These are phyloP conservation scores for Acanthosepion pharaonis DNA, from an alignment of 2,888 invertebrate genomes.

Conservation along the genomic window DNA sequence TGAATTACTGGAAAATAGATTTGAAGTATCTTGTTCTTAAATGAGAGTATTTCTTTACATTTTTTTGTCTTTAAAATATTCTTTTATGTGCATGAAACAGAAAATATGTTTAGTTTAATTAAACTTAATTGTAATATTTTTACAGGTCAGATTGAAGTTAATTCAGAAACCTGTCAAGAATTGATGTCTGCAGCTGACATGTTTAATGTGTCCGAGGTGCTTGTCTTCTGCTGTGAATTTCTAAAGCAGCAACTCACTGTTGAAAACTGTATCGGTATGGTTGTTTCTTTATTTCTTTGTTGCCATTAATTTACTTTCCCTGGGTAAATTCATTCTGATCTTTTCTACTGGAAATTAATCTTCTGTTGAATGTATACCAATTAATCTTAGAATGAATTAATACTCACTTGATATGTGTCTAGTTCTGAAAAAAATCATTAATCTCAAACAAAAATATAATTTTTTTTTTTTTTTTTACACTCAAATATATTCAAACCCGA, in stretches of 20 bases:
- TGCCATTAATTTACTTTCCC: too few species aligned
- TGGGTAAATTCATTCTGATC: background rate
- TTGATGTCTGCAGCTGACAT: slow-evolving; percentile 92
- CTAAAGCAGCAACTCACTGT: slow-evolving; percentile 88
- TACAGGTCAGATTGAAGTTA: slow-evolving; percentile 69
- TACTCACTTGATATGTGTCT: too few species aligned
- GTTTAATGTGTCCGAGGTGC: slow-evolving; percentile 88
- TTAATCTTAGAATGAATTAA: too few species aligned
- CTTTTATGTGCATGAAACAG: too few species aligned
- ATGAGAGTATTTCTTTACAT: background rate
- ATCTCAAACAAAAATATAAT: too few species aligned
- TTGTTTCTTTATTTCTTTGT: slow-evolving; percentile 63
- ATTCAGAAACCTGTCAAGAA: slow-evolving; percentile 88
- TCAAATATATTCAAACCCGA: too few species aligned
- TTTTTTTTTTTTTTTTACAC: too few species aligned
- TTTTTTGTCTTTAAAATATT: background rate
- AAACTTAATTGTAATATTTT: background rate
- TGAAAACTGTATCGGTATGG: slow-evolving; percentile 89
- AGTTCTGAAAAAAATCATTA: too few species aligned
- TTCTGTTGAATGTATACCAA: too few species aligned
- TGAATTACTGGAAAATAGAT: too few species aligned
- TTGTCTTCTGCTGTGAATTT: slow-evolving; percentile 88
- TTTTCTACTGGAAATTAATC: background rate
- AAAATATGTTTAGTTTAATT: background rate
- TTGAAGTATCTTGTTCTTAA: too few species aligned